These are phyloP conservation scores for Drosophila kokeensis DNA, from an alignment of 2,888 invertebrate species.

Conservation along the genomic window DNA sequence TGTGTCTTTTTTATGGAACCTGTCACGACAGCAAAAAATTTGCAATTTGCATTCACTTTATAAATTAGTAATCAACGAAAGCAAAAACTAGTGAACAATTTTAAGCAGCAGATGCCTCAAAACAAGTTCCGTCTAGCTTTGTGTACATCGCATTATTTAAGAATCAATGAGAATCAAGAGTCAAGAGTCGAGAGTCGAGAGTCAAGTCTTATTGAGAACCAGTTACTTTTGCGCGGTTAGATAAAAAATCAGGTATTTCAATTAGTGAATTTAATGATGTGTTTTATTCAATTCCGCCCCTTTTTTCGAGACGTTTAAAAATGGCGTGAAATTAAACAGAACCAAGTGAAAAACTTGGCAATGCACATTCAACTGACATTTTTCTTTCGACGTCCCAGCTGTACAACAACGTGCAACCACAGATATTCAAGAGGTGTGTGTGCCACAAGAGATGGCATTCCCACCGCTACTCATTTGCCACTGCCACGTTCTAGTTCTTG, in stretches of 20 bases:
- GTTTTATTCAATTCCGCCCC: neutral
- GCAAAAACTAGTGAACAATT: constrained; percentile 60
- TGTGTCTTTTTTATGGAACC: constrained; percentile 52
- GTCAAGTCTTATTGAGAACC: constrained; percentile 47
- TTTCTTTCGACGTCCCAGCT: constrained; percentile 22
- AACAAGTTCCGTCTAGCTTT: constrained; percentile 51
- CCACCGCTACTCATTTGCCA: neutral
- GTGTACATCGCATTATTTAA: neutral
- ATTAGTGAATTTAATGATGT: constrained; percentile 57
- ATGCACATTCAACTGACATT: constrained; percentile 38
- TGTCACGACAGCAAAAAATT: constrained; percentile 54
- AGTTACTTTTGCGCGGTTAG: constrained; percentile 73
- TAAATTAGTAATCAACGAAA: constrained; percentile 60
- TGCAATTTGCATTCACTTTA: constrained; percentile 64
- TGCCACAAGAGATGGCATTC: constrained; percentile 1
- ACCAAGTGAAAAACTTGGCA: constrained; percentile 48
- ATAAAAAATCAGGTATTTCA: constrained; percentile 58
- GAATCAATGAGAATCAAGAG: constrained; percentile 8
- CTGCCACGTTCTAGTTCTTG: constrained; percentile 28
- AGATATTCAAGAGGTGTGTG: constrained; percentile 9
- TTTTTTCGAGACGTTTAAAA: constrained; percentile 17
- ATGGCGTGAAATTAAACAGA: constrained; percentile 22
- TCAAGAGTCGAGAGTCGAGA: neutral
- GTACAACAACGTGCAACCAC: constrained; percentile 29
- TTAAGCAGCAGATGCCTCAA: constrained; percentile 35